phyloP scores from a whole-genome alignment of 2,888 invertebrate species.

The Phaonia tiefii region DNA sequence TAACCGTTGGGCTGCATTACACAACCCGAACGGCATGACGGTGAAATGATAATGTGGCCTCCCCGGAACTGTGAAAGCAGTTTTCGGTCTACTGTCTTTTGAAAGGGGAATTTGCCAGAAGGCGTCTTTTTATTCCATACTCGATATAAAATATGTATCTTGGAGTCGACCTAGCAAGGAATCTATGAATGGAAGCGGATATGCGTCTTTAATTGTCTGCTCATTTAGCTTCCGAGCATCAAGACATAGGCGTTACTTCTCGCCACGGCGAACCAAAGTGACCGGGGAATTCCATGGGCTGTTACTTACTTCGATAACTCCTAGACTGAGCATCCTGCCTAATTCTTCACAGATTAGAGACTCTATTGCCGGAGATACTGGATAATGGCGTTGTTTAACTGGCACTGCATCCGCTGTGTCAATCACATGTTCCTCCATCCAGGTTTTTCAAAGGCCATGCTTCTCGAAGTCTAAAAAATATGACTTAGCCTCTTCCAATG shows the following conservation, averaged over 20 bases:
- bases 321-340: conserved; percentile 35
- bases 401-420: conserved; percentile 32
- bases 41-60: conserved; percentile 51
- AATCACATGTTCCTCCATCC: conserved; percentile 33
- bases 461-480: conserved; percentile 46
- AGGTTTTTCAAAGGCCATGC: conserved; percentile 39
- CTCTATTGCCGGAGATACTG: conserved; percentile 24
- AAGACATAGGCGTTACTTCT: conserved; percentile 19
- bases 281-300: conserved; percentile 30
- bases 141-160: conserved; percentile 45
- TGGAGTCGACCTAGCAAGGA: conserved; percentile 32
- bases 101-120: conserved; percentile 57
- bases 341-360: conserved; percentile 44
- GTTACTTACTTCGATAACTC: conserved; percentile 16
- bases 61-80: conserved; percentile 48
- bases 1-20: conserved; percentile 61
- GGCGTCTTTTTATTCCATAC: conserved; percentile 52
- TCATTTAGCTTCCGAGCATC: conserved; percentile 41
- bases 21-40: conserved; percentile 51
- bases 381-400: conserved; percentile 42
- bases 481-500: conserved; percentile 3
- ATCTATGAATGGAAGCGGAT: conserved; percentile 43
- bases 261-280: conserved; percentile 17
- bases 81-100: conserved; percentile 37
- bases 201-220: conserved; percentile 39